Percentiles rank a stretch among this genome's conserved stretches.
Conservation (phyloP, 2,888 invertebrate genomes). For the Serripes groenlandicus region DNA sequence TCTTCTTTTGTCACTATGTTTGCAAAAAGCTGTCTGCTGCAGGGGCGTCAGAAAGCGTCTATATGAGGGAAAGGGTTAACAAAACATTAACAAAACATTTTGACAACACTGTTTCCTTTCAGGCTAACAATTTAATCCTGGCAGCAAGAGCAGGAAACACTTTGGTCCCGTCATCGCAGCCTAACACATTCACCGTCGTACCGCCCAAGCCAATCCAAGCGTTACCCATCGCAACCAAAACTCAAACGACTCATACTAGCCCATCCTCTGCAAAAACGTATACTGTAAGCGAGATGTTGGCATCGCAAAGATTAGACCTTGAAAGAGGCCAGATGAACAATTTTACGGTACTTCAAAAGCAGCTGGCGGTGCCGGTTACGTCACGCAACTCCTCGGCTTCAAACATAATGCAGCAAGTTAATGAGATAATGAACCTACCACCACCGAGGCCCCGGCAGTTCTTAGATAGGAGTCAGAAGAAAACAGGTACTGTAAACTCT, state of each 20-base stretch:
- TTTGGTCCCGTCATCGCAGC: slow-evolving; percentile 64
- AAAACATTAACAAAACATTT: background rate
- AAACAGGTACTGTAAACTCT: slow-evolving; percentile 29
- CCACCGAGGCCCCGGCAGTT: slow-evolving; percentile 50
- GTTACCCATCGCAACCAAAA: background rate
- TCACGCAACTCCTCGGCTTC: background rate
- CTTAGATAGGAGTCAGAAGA: slow-evolving; percentile 44
- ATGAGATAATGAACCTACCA: too few relatives aligned
- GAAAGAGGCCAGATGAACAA: background rate
- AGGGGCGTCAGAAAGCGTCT: too few relatives aligned
- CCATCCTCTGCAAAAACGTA: background rate
- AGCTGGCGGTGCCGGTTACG: background rate
- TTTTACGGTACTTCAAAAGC: background rate
- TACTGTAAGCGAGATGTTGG: background rate
- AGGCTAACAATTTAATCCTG: slow-evolving; percentile 68
- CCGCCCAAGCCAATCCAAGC: slow-evolving; percentile 47
- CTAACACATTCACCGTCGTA: slow-evolving; percentile 60
- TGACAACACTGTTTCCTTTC: background rate
- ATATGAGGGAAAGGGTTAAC: background rate
- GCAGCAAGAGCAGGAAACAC: slow-evolving; percentile 67
- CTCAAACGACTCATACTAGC: background rate
- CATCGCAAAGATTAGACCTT: background rate
- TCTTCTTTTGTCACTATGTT: background rate
- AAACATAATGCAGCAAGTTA: too few relatives aligned
- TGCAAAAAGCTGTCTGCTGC: too few relatives aligned